Evolutionary conservation across 2,113 vertebrate genomes (phyloP).

Genomic region (Ammodytes dubius): DNA sequence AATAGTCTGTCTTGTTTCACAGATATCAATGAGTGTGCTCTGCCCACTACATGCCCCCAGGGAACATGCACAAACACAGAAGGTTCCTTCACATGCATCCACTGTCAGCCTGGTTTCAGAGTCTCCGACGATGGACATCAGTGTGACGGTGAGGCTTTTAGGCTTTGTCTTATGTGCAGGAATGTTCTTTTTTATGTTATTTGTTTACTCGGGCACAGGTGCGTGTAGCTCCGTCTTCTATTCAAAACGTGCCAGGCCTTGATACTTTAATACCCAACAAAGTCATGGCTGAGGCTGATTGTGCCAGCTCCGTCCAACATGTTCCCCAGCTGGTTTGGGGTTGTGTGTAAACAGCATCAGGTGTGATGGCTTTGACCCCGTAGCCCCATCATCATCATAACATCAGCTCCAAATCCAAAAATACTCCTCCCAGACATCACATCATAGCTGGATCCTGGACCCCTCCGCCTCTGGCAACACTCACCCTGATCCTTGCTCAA

Average conservation of each 20-base stretch:
- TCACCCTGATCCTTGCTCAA: constrained; percentile 57
- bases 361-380: constrained; percentile 50
- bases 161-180: constrained; percentile 28
- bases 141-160: constrained; percentile 78
- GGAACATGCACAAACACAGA: constrained; percentile 81
- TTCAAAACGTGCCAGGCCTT: constrained; percentile 19
- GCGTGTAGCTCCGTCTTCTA: constrained; percentile 16
- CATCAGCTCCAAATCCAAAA: constrained; percentile 54
- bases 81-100: constrained; percentile 80
- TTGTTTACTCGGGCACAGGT: constrained; percentile 37
- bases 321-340: constrained; percentile 43
- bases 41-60: constrained; percentile 71
- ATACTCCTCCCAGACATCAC: constrained; percentile 77
- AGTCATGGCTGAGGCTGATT: constrained; percentile 8
- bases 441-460: constrained; percentile 75
- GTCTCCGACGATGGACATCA: constrained; percentile 72
- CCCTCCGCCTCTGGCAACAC: constrained; percentile 62
- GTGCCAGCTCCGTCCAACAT: constrained; percentile 7
- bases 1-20: constrained; percentile 46
- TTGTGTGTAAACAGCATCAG: constrained; percentile 64
- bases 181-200: constrained; percentile 6
- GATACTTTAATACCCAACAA: not conserved
- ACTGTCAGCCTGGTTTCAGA: constrained; percentile 77
- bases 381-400: constrained; percentile 33
- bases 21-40: constrained; percentile 83